Conservation (phyloP, 2,113 vertebrate genomes). For the Mungos mungo region DNA sequence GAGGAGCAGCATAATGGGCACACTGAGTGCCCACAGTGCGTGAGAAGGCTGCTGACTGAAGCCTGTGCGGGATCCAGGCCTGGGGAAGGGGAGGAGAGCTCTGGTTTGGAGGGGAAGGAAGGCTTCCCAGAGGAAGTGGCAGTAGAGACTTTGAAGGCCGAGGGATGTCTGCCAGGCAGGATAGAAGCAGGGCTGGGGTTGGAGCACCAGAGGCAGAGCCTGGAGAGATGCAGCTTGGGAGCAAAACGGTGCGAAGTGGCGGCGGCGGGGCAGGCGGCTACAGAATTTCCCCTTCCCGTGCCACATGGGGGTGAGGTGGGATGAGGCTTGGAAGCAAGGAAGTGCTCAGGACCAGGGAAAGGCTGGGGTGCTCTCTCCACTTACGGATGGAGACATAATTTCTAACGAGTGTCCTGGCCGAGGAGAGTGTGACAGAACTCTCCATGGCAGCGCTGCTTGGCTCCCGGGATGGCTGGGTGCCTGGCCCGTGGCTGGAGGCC, state of each 20-base stretch:
- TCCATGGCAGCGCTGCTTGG: slow-evolving; percentile 57
- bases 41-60: background rate
- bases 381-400: slow-evolving; percentile 40
- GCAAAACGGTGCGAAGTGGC: background rate
- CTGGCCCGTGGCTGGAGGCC: slow-evolving; percentile 64
- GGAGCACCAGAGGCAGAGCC: background rate
- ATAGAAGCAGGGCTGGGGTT: background rate
- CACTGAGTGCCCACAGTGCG: background rate
- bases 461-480: slow-evolving; percentile 69
- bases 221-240: background rate
- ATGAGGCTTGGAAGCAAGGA: background rate
- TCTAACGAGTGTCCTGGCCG: background rate
- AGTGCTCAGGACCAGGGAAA: background rate
- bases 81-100: background rate
- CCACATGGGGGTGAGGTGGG: too few species aligned
- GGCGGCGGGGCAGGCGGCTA: background rate
- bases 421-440: background rate
- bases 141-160: background rate
- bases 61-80: background rate
- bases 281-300: background rate
- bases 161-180: background rate
- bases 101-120: background rate
- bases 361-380: background rate
- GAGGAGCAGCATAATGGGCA: background rate
- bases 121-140: slow-evolving; percentile 8